Conservation (phyloP, 1,140 invertebrate species). For the Papilio aristodemus region DNA sequence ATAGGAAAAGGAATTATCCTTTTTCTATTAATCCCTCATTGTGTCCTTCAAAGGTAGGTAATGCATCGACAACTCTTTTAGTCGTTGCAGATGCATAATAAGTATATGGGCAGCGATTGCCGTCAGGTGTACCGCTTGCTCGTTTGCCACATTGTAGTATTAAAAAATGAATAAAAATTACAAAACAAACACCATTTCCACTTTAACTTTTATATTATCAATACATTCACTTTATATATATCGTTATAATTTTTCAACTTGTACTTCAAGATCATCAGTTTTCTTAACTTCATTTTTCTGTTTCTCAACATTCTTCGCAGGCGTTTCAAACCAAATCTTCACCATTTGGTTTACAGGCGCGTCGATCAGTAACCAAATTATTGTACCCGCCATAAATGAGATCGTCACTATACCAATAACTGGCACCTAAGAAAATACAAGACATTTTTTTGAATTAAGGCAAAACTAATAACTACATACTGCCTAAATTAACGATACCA, state of each 20-base stretch:
- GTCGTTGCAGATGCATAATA: too few species aligned
- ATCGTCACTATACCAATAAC: not conserved
- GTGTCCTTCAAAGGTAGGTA: too few species aligned
- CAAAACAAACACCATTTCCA: not conserved
- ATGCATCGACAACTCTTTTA: too few species aligned
- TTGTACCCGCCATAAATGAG: not conserved
- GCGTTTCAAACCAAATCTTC: not conserved
- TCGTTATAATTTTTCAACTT: not conserved
- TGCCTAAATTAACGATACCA: too few species aligned
- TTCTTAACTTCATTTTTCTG: not conserved
- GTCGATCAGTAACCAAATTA: slow-evolving; percentile 7
- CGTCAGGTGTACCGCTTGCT: too few species aligned
- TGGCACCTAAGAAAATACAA: not conserved
- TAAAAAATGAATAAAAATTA: too few species aligned
- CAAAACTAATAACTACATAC: too few species aligned
- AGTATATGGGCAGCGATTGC: too few species aligned
- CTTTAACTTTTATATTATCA: not conserved
- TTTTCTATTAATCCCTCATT: too few species aligned
- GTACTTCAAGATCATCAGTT: not conserved
- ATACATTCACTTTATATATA: too few species aligned
- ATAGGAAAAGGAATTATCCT: too few species aligned
- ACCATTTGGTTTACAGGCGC: not conserved
- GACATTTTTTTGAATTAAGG: not conserved
- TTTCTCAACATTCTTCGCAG: not conserved
- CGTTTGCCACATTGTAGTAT: too few species aligned